These are phyloP conservation scores for Callionymus lyra DNA, from an alignment of 2,113 vertebrate genomes.

Conservation along the genomic window DNA sequence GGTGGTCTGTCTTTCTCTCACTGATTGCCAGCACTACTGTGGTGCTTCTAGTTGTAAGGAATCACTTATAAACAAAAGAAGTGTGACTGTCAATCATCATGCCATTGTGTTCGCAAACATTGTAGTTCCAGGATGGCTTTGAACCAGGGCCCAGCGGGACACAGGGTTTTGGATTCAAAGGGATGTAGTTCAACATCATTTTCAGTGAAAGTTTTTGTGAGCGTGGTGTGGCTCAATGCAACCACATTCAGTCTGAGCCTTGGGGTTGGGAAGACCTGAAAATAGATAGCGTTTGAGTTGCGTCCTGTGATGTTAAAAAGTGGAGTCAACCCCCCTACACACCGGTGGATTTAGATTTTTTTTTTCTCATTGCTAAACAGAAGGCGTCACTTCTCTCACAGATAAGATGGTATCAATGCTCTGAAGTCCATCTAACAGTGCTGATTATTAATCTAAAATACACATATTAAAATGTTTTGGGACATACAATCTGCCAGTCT, in stretches of 20 bases:
- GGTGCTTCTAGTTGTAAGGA: slow-evolving; percentile 26
- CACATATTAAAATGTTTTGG: no score
- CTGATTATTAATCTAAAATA: no score
- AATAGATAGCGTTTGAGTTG: slow-evolving; percentile 27
- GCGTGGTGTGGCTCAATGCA: slow-evolving; percentile 50
- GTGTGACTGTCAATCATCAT: slow-evolving; percentile 15
- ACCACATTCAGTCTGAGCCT: slow-evolving; percentile 37
- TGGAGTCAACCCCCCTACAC: neutral
- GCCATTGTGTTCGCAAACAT: slow-evolving; percentile 18
- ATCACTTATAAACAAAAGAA: slow-evolving; percentile 32
- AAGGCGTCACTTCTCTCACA: no score
- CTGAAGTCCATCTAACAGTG: no score
- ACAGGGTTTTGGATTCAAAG: slow-evolving; percentile 41
- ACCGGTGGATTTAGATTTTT: slow-evolving; percentile 6
- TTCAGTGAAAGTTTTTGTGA: slow-evolving; percentile 45
- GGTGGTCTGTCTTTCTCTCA: slow-evolving; percentile 31
- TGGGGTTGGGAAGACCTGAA: slow-evolving; percentile 30
- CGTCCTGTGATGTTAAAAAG: slow-evolving; percentile 17
- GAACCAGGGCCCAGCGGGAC: slow-evolving; percentile 46
- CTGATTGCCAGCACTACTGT: slow-evolving; percentile 35
- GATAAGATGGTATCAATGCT: no score
- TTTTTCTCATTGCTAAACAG: neutral
- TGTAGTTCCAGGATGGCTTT: slow-evolving; percentile 44
- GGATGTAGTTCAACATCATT: slow-evolving; percentile 37
- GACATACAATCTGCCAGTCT: no score